phyloP scores from a whole-genome alignment of 2,113 vertebrate species.

The Oncorhynchus masou region DNA sequence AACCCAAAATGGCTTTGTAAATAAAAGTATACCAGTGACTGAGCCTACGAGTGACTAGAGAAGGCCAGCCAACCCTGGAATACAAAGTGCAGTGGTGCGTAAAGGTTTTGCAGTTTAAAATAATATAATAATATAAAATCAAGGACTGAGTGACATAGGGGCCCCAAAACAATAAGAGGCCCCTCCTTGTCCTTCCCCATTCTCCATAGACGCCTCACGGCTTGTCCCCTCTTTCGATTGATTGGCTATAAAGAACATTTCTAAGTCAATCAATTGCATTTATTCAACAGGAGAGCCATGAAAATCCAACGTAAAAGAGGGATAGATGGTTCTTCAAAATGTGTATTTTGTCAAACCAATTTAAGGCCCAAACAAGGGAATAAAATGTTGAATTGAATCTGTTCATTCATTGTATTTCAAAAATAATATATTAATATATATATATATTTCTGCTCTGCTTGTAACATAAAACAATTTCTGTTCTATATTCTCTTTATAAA shows the following conservation, averaged over 20 bases:
- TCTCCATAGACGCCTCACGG: conserved; percentile 52
- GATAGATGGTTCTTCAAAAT: background rate
- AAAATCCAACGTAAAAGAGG: conserved; percentile 27
- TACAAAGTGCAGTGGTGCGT: no score
- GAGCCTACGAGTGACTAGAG: no score
- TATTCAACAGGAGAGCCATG: conserved; percentile 56
- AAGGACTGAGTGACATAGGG: conserved; percentile 65
- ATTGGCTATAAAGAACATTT: conserved; percentile 65
- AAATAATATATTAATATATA: background rate
- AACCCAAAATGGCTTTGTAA: no score
- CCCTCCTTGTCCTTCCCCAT: conserved; percentile 41
- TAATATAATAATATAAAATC: conserved; percentile 53
- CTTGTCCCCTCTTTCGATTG: conserved; percentile 56
- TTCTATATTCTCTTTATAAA: background rate
- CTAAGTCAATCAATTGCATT: conserved; percentile 73
- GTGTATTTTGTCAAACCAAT: conserved; percentile 35
- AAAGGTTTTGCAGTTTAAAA: no score
- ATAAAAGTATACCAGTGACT: no score
- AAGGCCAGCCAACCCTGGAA: no score
- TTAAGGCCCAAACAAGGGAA: conserved; percentile 29
- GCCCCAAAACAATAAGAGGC: conserved; percentile 66
- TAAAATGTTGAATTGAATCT: conserved; percentile 32
- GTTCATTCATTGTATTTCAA: no score
- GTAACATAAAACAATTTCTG: background rate
- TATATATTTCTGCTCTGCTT: conserved; percentile 15